These are phyloP conservation scores for Peucedramus taeniatus DNA, from an alignment of 2,113 vertebrate species.

Conservation along the genomic window DNA sequence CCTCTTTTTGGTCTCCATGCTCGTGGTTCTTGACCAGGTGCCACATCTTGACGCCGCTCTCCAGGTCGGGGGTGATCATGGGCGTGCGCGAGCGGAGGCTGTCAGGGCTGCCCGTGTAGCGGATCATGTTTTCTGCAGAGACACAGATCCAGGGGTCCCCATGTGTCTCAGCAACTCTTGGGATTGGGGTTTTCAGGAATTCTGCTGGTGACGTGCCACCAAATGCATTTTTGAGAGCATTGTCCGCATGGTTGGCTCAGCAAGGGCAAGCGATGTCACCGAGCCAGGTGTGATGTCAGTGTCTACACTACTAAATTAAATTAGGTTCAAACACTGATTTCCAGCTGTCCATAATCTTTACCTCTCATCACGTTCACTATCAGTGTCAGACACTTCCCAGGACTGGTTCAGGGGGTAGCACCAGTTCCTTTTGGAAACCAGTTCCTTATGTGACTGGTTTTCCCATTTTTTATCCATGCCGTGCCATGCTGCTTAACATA, in stretches of 20 bases:
- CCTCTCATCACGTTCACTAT: rapidly evolving
- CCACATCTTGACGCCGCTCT: slow-evolving; percentile 96
- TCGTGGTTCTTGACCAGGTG: slow-evolving; percentile 98
- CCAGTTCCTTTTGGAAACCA: not conserved
- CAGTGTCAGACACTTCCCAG: not conserved
- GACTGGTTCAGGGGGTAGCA: not conserved
- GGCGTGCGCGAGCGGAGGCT: slow-evolving; percentile 95
- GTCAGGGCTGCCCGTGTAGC: slow-evolving; percentile 95
- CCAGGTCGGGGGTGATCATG: slow-evolving; percentile 97
- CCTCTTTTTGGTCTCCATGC: slow-evolving; percentile 97
- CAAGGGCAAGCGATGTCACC: not conserved
- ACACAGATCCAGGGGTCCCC: not conserved
- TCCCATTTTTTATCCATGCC: not conserved
- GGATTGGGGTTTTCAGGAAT: not conserved
- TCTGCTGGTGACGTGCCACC: rapidly evolving
- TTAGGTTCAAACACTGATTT: not conserved
- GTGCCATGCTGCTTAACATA: not conserved
- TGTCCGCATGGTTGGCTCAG: not conserved
- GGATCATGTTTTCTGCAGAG: slow-evolving; percentile 94
- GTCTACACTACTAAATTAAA: not conserved
- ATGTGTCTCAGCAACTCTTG: rapidly evolving
- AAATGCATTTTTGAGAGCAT: rapidly evolving
- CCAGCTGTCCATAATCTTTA: not conserved
- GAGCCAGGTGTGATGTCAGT: not conserved
- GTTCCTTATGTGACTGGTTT: not conserved